These are phyloP conservation scores for Mugil cephalus DNA, from an alignment of 2,113 vertebrate genomes.

Conservation along the genomic window DNA sequence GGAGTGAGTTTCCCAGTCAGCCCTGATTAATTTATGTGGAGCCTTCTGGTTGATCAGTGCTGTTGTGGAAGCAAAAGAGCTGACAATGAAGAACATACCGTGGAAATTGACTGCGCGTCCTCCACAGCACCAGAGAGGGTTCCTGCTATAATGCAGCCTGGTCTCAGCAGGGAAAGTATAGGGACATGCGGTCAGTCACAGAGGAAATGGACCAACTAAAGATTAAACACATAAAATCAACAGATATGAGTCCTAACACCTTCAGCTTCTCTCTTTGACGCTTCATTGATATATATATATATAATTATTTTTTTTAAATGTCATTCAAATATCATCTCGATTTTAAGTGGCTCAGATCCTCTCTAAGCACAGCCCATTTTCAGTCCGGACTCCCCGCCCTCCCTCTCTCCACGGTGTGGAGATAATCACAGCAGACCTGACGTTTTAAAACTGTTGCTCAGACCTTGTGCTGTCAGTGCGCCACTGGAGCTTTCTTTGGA, in stretches of 20 bases:
- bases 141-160: slow-evolving; percentile 37
- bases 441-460: slow-evolving; percentile 45
- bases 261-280: background rate
- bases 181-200: slow-evolving; percentile 26
- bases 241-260: background rate
- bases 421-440: slow-evolving; percentile 46
- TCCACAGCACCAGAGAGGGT: slow-evolving; percentile 55
- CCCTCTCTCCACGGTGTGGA: slow-evolving; percentile 41
- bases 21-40: slow-evolving; percentile 37
- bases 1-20: slow-evolving; percentile 65
- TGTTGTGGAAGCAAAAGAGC: slow-evolving; percentile 66
- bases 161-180: slow-evolving; percentile 33
- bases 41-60: slow-evolving; percentile 64
- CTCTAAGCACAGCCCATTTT: slow-evolving; percentile 29
- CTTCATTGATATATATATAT: background rate
- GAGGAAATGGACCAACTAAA: too few species aligned
- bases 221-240: background rate
- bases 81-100: slow-evolving; percentile 73
- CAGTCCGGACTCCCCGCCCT: slow-evolving; percentile 30
- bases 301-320: background rate
- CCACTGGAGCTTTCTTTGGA: background rate
- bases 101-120: slow-evolving; percentile 69
- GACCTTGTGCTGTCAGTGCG: slow-evolving; percentile 36
- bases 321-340: slow-evolving; percentile 35
- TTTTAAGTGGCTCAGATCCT: slow-evolving; percentile 48